Conservation (phyloP, 2,888 invertebrate species). For the Tromatobia lineatoria region DNA sequence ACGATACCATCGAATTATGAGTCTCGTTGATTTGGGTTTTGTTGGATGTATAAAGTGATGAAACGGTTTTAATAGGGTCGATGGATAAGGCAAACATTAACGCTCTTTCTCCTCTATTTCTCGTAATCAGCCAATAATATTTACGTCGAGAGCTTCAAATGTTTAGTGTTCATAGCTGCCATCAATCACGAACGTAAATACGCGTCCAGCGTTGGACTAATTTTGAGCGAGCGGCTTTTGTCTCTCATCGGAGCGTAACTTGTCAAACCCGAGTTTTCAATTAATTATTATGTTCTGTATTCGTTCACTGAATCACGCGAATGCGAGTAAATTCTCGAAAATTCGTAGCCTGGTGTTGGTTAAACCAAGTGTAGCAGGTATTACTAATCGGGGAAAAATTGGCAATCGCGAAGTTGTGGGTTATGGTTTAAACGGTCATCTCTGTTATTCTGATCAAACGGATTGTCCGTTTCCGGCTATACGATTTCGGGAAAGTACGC, state of each 20-base stretch:
- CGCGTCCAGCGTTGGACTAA: not conserved
- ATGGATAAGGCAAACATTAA: not conserved
- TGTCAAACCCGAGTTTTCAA: not conserved
- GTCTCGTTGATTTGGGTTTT: not conserved
- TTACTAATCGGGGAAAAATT: constrained; percentile 77
- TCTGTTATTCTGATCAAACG: constrained; percentile 87
- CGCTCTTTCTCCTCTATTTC: not conserved
- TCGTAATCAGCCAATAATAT: not conserved
- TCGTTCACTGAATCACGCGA: constrained; percentile 6
- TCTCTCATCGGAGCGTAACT: not conserved
- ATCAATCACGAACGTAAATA: not conserved
- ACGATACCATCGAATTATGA: not conserved
- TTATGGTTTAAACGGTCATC: constrained; percentile 86
- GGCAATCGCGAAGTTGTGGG: constrained; percentile 90
- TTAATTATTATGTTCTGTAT: constrained; percentile 36
- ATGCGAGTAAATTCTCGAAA: constrained; percentile 22
- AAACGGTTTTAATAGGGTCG: not conserved
- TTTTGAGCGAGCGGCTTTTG: not conserved
- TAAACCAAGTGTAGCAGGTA: constrained; percentile 13
- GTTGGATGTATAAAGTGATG: not conserved
- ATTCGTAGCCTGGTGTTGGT: not conserved
- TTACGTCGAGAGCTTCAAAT: not conserved
- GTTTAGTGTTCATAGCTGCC: not conserved
- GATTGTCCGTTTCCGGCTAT: constrained; percentile 89
- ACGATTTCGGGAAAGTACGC: constrained; percentile 88